Evolutionary conservation across 2,888 invertebrate genomes (phyloP), one percentile per base, ranked within the genome.

Genomic region (Drepanosiphum platanoidis): DNA sequence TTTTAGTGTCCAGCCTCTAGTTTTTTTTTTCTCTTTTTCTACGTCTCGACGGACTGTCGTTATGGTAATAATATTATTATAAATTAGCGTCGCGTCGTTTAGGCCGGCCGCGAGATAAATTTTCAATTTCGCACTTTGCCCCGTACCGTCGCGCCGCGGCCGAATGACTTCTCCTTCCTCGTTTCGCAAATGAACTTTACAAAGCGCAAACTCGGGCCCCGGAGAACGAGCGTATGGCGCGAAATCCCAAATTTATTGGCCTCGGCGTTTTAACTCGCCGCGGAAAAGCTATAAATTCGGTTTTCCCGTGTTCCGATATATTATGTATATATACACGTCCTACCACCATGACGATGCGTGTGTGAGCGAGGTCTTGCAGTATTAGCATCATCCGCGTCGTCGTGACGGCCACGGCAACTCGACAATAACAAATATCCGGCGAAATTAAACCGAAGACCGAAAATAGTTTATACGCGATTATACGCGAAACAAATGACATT

Each of bases 321-420:
- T 22, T 13, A n/a, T n/a, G n/a, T n/a, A n/a, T n/a, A n/a, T n/a
- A n/a, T n/a, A 42, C 42, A 61, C 15, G 66, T 13, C 66, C n/a
- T n/a, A n/a, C n/a, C n/a, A n/a, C n/a, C n/a, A n/a, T n/a, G n/a
- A 15, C 32, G 64, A 64, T 30, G 52, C n/a, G n/a, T 3, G 78
- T 64, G 78, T 66, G 66, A 79, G 11, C 13, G 66, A 66, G 78
- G 78, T 42, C 39, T 78, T 30, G 66, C n/a, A n/a, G n/a, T 75
- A 75, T 34, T 32, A 75, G 52, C 42, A 22, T 64, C 77, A 22
- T 78, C 39, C 32, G 30, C 32, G 11, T 32, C 11, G 27, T 42
- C 42, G 42, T 42, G 1, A 8, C 8, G 8, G 5, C 9, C 22
- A 7, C 9, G 8, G 22, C 22, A 64, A 30, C n/a, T n/a, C 30